A percentile compares a stretch with the other conserved stretches of the same genome.
Evolutionary conservation across 2,113 vertebrate genomes (phyloP).

Genomic region (Psammodynastes pulverulentus): DNA sequence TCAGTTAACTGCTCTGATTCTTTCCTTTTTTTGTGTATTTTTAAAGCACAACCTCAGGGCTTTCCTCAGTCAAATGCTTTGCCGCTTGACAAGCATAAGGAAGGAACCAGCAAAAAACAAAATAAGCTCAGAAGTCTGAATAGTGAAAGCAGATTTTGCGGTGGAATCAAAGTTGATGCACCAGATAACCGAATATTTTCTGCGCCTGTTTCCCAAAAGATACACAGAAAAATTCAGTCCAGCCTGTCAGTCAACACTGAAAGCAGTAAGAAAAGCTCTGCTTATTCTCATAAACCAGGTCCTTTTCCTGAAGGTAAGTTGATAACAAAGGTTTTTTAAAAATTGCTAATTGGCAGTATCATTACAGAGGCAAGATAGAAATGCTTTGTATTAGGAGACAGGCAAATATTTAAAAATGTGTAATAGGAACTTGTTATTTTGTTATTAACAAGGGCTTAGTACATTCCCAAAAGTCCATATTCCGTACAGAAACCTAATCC

Average conservation of each 20-base stretch:
- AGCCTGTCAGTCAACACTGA: slow-evolving; percentile 91
- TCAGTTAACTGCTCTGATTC: slow-evolving; percentile 14
- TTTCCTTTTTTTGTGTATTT: neutral
- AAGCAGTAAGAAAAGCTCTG: slow-evolving; percentile 86
- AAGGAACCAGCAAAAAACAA: slow-evolving; percentile 73
- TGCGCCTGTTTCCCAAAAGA: slow-evolving; percentile 85
- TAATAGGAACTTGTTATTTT: neutral
- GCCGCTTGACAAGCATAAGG: slow-evolving; percentile 68
- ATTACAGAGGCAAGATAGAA: neutral
- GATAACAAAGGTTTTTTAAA: slow-evolving; percentile 34
- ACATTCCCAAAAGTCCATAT: neutral
- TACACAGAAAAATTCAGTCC: slow-evolving; percentile 92
- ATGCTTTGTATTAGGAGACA: slow-evolving; percentile 19
- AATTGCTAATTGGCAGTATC: slow-evolving; percentile 23
- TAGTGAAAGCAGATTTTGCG: slow-evolving; percentile 77
- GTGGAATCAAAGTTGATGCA: slow-evolving; percentile 56
- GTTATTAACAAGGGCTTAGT: slow-evolving; percentile 30
- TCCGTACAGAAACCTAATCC: neutral
- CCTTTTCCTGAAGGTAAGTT: slow-evolving; percentile 90
- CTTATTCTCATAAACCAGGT: slow-evolving; percentile 82
- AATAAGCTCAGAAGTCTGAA: slow-evolving; percentile 70
- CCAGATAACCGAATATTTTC: slow-evolving; percentile 76
- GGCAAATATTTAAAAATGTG: slow-evolving; percentile 26
- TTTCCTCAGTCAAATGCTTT: slow-evolving; percentile 73
- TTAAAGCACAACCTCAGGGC: slow-evolving; percentile 85